Base-by-base conservation (phyloP, 2,797 vertebrate genomes). In the Neosilurus hyrtlii region DNA sequence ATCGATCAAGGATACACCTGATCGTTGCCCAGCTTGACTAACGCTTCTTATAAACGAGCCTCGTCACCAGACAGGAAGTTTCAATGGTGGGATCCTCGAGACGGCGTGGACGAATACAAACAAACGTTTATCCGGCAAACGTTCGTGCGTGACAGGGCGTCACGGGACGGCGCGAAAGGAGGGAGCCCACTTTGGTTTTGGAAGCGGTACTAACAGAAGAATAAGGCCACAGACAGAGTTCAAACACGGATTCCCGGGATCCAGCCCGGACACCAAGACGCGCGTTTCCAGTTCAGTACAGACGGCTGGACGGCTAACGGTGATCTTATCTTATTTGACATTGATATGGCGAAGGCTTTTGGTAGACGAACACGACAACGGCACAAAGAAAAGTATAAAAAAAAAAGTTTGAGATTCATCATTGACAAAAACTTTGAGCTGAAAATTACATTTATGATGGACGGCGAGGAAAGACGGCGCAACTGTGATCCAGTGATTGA, bases 261-360 rank as follows among this genome's bases (percentile, higher is more conserved):
- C 93, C 93, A 91, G 92, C 91, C 91, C 89, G 89, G 91, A 93
- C 61, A 11, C 18, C 20, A 3, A 43, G 56, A 76, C 71, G 52
- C 30, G 4, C 22, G 4, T 61, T 61, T 37, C 35, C 56, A 20
- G 61, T 78, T 61, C 57, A 61, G 74, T 14, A 20, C 16, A 9
- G 26, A 37, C 30, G 37, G 59, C 57, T 43, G 9, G 26, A 37
- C 30, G 37, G 59, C 57, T 43, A 3, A 15, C 15, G 4, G n/a
- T 16, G 1, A 73, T 26, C 51, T 26, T 9, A 8, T 18, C 51
- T 26, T 9, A 8, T 18, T 73, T 1, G 24, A 10, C 49, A 1
- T 71, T 24, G 16, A 16, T 51, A 24, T 49, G 3, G 20, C 11
- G n/a, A 82, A 6, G 30, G 78, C 78, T 84, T 84, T 74, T 75